Evolutionary conservation across 2,888 invertebrate genomes (phyloP).

Genomic region (Craniophora ligustri): DNA sequence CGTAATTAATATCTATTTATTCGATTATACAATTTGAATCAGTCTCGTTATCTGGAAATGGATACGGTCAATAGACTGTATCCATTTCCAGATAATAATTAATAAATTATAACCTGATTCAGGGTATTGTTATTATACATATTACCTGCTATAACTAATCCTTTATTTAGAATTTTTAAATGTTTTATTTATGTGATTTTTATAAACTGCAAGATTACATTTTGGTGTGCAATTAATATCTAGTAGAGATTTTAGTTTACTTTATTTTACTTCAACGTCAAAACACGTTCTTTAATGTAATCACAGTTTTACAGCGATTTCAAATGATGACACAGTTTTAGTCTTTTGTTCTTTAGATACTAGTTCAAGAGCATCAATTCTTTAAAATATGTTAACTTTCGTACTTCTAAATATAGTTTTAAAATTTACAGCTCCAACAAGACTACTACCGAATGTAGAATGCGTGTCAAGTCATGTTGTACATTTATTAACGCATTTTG

Average conservation of each 20-base stretch:
- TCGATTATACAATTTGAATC: background rate
- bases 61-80: no score
- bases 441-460: slow-evolving; percentile 22
- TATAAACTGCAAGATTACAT: no score
- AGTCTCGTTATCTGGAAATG: background rate
- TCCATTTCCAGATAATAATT: no score
- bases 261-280: no score
- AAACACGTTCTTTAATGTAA: no score
- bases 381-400: background rate
- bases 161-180: no score
- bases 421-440: background rate
- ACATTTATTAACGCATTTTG: slow-evolving; percentile 48
- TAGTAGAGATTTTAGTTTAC: no score
- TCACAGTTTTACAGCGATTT: no score
- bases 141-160: background rate
- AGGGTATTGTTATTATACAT: slow-evolving; percentile 2
- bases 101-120: slow-evolving; percentile 1
- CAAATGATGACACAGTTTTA: no score
- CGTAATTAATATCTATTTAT: background rate
- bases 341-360: no score
- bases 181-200: no score
- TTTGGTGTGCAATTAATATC: no score
- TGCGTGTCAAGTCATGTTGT: slow-evolving; percentile 31
- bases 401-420: background rate
- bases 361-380: background rate